A percentile compares a stretch with the other conserved stretches of the same genome.
These are phyloP conservation scores for Hedychridium roseum DNA, from an alignment of 2,888 invertebrate species.

Conservation along the genomic window DNA sequence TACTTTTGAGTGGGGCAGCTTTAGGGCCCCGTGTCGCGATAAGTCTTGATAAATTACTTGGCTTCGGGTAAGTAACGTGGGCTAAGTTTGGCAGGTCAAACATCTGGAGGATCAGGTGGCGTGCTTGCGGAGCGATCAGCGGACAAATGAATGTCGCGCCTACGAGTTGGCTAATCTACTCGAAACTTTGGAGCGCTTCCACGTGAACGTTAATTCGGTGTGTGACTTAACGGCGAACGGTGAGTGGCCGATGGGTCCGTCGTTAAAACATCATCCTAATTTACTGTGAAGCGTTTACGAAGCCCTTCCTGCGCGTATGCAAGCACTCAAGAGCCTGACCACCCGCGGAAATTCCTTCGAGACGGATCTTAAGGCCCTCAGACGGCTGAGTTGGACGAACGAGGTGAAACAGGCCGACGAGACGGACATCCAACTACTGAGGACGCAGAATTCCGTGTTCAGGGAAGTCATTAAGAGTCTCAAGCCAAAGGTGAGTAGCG, in stretches of 20 bases:
- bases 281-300: slow-evolving; percentile 2
- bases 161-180: slow-evolving; percentile 43
- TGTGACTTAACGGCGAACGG: slow-evolving; percentile 40
- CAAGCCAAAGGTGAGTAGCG: slow-evolving; percentile 37
- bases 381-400: slow-evolving; percentile 39
- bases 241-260: slow-evolving; percentile 18
- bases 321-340: slow-evolving; percentile 44
- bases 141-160: slow-evolving; percentile 22
- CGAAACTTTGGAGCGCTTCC: slow-evolving; percentile 41
- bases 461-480: slow-evolving; percentile 40
- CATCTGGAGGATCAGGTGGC: slow-evolving; percentile 20
- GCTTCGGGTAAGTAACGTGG: no score
- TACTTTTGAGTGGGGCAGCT: no score
- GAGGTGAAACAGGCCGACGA: slow-evolving; percentile 22
- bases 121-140: not conserved
- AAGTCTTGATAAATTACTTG: no score
- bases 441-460: slow-evolving; percentile 43
- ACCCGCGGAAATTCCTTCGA: slow-evolving; percentile 27
- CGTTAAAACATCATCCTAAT: not conserved
- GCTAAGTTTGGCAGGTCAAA: slow-evolving; percentile 25
- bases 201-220: slow-evolving; percentile 34
- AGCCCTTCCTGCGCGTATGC: no score
- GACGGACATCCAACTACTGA: slow-evolving; percentile 32
- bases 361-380: slow-evolving; percentile 37
- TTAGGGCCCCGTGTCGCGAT: no score